Conservation (phyloP, 2,888 invertebrate species). For the Eilema caniola region DNA sequence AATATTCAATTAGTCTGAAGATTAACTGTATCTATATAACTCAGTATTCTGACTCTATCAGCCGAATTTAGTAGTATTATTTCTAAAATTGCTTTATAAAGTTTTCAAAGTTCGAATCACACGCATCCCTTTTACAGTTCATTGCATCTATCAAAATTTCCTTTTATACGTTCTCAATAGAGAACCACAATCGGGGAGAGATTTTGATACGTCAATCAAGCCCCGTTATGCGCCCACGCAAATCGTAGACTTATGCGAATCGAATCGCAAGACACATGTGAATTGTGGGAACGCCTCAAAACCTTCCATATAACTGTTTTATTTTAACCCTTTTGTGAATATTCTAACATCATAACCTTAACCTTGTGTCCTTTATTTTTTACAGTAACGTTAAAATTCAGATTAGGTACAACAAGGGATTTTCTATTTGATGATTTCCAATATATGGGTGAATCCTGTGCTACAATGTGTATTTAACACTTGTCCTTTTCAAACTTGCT, state of each 20-base stretch:
- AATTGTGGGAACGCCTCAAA: conserved; percentile 11
- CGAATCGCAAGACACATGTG: conserved; percentile 59
- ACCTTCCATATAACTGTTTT: conserved; percentile 47
- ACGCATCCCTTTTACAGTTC: background rate
- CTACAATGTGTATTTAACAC: conserved; percentile 53
- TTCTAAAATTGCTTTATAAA: too few relatives aligned
- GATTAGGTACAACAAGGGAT: background rate
- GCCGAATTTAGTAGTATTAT: too few relatives aligned
- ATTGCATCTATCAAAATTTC: conserved; percentile 29
- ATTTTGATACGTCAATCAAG: conserved; percentile 56
- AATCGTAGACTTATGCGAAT: conserved; percentile 57
- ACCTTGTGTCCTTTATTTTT: too few relatives aligned
- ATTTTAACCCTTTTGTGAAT: conserved; percentile 42
- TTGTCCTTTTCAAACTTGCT: conserved; percentile 39
- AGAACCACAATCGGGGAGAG: conserved; percentile 36
- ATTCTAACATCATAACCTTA: background rate
- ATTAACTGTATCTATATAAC: too few relatives aligned
- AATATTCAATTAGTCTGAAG: too few relatives aligned
- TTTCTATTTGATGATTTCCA: background rate
- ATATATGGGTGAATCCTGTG: conserved; percentile 46
- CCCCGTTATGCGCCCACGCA: conserved; percentile 38
- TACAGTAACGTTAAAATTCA: background rate
- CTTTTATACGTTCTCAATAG: conserved; percentile 23
- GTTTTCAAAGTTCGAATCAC: too few relatives aligned
- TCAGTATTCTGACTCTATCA: too few relatives aligned